Base-by-base conservation (phyloP, 2,888 invertebrate species). In the Heliconius sara region DNA sequence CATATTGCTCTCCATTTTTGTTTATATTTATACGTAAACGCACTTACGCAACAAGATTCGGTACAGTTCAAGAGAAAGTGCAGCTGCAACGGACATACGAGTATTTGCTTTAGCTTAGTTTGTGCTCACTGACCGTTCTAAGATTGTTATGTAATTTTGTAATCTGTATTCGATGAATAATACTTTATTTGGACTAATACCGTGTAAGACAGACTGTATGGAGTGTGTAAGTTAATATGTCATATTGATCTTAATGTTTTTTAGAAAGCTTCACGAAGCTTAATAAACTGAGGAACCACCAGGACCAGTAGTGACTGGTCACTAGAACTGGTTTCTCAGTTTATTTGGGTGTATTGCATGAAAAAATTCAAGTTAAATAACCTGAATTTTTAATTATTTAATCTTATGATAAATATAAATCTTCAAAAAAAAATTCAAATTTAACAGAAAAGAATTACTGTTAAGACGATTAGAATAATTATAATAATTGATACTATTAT, bases 51-150 rank as follows among this genome's bases (percentile, higher is more conserved):
- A 88, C 76, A 78, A 87, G 87, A 89, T 91, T 90, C 87, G 87
- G 87, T 86, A 85, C 86, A 84, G 79, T 84, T 84, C 84, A 83
- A 86, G 92, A 91, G 92, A 92, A 92, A 92, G 92, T 91, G 91
- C 91, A 91, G 83, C 83, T 91, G 89, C 89, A 91, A 82, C 86
- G 68, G 80, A 76, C 65, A 84, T 82, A 84, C 87, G 87, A 86
- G 82, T 89, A 88, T 89, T 88, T 87, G 87, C 90, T 88, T 87
- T 85, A 82, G 85, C 86, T 83, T 81, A 85, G 83, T 82, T 81
- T 12, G 70, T 43, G 25, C 70, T 39, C 43, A 16, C 70, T 70
- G 43, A 70, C 52, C 78, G 74, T 77, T 79, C 82, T 73, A 79
- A 79, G 60, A 80, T 72, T 60, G 72, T 76, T 79, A 65, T 75